Conservation (phyloP, 2,113 vertebrate species). For the Isichthys henryi region DNA sequence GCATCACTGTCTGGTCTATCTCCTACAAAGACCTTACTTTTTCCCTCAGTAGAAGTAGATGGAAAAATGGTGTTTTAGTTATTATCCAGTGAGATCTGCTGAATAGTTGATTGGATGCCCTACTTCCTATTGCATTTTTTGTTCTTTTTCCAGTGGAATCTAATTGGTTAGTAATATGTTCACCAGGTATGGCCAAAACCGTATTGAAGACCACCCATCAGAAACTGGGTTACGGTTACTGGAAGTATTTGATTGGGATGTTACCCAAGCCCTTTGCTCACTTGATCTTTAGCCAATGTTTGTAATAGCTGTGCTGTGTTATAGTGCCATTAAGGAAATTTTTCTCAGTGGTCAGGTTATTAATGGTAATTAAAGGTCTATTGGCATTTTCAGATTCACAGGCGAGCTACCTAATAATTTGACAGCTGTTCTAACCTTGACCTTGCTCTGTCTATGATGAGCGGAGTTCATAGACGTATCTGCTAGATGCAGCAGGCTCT, state of each 20-base stretch:
- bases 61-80: not conserved
- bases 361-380: not conserved
- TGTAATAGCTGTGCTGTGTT: not conserved
- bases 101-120: constrained; percentile 1
- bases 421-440: not conserved
- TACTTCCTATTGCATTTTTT: not conserved
- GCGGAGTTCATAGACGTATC: not conserved
- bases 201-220: not conserved
- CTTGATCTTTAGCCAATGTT: not conserved
- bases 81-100: not conserved
- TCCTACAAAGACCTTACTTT: not conserved
- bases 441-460: not conserved
- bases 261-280: not conserved
- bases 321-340: not conserved
- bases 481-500: not conserved
- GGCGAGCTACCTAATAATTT: not conserved
- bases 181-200: not conserved
- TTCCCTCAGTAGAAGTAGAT: not conserved
- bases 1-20: not conserved
- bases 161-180: not conserved
- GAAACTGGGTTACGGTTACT: not conserved
- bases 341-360: not conserved
- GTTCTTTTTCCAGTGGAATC: not conserved
- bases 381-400: not conserved
- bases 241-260: not conserved